phyloP scores from a whole-genome alignment of 2,113 vertebrate genomes.

The Halcyon senegalensis region DNA sequence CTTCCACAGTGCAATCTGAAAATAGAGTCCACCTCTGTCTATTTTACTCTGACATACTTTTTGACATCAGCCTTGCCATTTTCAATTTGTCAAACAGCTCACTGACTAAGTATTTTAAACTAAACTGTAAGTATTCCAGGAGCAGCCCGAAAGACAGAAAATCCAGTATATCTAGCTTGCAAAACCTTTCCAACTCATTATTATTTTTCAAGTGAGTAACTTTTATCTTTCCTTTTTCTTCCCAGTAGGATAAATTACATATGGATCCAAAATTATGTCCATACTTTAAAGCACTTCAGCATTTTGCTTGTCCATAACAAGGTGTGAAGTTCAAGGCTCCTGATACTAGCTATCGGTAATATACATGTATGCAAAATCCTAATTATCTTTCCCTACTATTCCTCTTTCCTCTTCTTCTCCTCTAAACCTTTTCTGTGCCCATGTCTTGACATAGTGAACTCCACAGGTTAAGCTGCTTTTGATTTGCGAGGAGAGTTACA shows the following conservation, averaged over 20 bases:
- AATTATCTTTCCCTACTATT: not conserved
- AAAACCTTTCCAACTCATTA: not conserved
- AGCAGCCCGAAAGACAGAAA: not conserved
- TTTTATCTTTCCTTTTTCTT: not conserved
- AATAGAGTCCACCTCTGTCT: not conserved
- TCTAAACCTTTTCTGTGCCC: slow-evolving; percentile 16
- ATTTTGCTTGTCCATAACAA: not conserved
- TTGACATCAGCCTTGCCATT: not conserved
- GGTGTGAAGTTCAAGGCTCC: not conserved
- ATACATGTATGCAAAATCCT: not conserved
- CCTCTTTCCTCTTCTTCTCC: not conserved
- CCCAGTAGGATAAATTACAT: not conserved
- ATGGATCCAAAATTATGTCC: not conserved
- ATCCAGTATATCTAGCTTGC: not conserved
- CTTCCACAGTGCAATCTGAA: not conserved
- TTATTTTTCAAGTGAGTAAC: not conserved
- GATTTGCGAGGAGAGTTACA: slow-evolving; percentile 79
- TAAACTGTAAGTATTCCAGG: not conserved
- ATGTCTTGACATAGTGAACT: slow-evolving; percentile 59
- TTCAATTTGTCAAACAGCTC: not conserved
- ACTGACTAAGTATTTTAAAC: not conserved
- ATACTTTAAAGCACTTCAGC: not conserved
- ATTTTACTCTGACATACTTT: not conserved
- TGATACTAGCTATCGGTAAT: not conserved
- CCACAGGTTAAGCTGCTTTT: slow-evolving; percentile 54